Evolutionary conservation across 1,140 invertebrate species (phyloP).

Genomic region (Heterodera schachtii): DNA sequence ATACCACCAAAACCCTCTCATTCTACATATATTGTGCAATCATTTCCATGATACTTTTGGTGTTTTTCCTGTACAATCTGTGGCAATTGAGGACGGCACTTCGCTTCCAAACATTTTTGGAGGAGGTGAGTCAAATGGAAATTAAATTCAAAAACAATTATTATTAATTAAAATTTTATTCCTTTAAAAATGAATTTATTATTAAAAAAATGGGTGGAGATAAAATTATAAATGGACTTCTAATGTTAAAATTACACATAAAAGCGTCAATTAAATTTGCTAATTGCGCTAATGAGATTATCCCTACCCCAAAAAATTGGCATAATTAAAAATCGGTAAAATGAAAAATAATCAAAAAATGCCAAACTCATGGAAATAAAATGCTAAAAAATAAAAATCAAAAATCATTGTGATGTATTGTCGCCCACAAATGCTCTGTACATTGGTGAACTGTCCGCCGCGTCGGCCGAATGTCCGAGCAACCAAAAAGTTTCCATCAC

Average conservation of each 20-base stretch:
- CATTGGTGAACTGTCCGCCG: background rate
- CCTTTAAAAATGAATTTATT: no score
- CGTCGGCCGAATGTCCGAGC: constrained; percentile 31
- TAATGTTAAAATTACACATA: no score
- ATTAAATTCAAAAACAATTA: background rate
- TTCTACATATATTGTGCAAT: constrained; percentile 49
- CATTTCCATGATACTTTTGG: constrained; percentile 37
- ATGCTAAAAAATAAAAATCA: background rate
- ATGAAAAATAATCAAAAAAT: background rate
- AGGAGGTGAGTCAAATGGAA: constrained; percentile 5
- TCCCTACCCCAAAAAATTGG: no score
- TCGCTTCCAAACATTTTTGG: constrained; percentile 35
- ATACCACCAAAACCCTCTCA: constrained; percentile 42
- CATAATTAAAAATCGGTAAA: no score
- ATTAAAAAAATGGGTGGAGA: no score
- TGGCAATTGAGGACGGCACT: constrained; percentile 47
- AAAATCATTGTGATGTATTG: background rate
- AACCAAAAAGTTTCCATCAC: constrained; percentile 51
- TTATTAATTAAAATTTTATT: background rate
- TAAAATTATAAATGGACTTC: no score
- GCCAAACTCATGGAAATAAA: background rate
- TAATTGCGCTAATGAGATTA: no score
- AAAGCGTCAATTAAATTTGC: no score
- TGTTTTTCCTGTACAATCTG: constrained; percentile 45
- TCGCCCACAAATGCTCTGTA: background rate